Evolutionary conservation across 2,888 invertebrate genomes (phyloP), one percentile per base, ranked within the genome.

Genomic region (Pterostichus madidus): DNA sequence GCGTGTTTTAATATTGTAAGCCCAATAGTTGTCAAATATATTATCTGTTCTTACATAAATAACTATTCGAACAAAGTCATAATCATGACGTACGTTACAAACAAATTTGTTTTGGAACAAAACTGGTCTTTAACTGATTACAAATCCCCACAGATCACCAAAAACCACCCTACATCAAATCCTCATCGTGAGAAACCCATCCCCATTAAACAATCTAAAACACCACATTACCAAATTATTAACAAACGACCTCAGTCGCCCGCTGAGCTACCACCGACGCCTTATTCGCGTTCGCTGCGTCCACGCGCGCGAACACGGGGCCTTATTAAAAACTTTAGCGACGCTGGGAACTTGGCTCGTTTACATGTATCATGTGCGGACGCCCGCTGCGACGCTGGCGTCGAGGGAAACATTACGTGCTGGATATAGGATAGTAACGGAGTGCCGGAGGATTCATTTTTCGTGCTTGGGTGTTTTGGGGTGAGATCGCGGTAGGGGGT

Each of bases 251-350:
- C 13, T 52, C n/a, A 13, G 13, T 10, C 68, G 5, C 68, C 68
- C 17, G 44, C 68, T 44, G 68, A 1, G 61, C 13, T 13, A 10
- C 68, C 68, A 17, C 44, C 68, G 44, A 15, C 68, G 68, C 68
- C 17, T 39, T 17, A 24, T 24, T 3, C 24, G 24, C 44, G 5
- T 44, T 44, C 17, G 44, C 68, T 44, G 68, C 11, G 61, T 17
- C 24, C 64, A 39, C 39, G 7, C 13, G 39, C n/a, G 64, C 24
- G 10, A 10, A 35, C 68, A 68, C 80, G 49, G 32, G 80, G 11
- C 56, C 53, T 71, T 71, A 80, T 80, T 80, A 80, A 80, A 73
- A 80, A 68, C 10, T 79, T 79, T 68, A 17, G 79, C 46, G 80
- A 46, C 13, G 68, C 56, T 80, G 80, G 80, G 80, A 80, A 80